Evolutionary conservation across 2,888 invertebrate genomes (phyloP).

Genomic region (Ormyrus nitidulus): DNA sequence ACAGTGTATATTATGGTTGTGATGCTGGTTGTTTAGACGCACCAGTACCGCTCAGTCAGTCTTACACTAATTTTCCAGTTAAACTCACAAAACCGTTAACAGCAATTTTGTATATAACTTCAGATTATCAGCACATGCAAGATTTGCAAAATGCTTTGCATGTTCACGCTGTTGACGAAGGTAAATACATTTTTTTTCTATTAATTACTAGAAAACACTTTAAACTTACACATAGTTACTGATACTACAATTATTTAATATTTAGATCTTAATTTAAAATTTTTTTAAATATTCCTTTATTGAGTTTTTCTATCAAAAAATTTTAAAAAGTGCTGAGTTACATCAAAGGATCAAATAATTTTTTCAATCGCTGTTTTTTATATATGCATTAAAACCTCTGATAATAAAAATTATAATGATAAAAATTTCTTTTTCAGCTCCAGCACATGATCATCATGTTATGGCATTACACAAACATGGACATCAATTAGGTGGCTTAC

Average conservation of each 20-base stretch:
- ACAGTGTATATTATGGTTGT: slow-evolving; percentile 91
- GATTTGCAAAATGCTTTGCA: slow-evolving; percentile 94
- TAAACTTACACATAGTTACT: no score
- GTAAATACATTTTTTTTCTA: slow-evolving; percentile 66
- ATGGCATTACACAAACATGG: slow-evolving; percentile 95
- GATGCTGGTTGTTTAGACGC: slow-evolving; percentile 95
- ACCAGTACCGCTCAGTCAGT: slow-evolving; percentile 84
- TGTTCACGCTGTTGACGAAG: slow-evolving; percentile 87
- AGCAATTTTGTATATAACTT: slow-evolving; percentile 92
- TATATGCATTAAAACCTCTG: neutral
- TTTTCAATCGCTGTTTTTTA: neutral
- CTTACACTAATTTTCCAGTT: slow-evolving; percentile 87
- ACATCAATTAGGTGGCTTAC: slow-evolving; percentile 91
- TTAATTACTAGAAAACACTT: no score
- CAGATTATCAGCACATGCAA: slow-evolving; percentile 92
- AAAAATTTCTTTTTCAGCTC: slow-evolving; percentile 78
- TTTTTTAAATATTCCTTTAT: neutral
- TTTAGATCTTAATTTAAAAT: neutral
- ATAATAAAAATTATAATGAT: no score
- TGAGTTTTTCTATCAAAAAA: no score
- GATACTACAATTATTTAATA: neutral
- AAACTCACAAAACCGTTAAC: slow-evolving; percentile 94
- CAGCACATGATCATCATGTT: slow-evolving; percentile 92
- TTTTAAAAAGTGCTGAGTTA: no score
- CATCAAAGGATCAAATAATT: neutral